Conservation (phyloP, 1,140 invertebrate genomes). For the Pectinophora gossypiella region DNA sequence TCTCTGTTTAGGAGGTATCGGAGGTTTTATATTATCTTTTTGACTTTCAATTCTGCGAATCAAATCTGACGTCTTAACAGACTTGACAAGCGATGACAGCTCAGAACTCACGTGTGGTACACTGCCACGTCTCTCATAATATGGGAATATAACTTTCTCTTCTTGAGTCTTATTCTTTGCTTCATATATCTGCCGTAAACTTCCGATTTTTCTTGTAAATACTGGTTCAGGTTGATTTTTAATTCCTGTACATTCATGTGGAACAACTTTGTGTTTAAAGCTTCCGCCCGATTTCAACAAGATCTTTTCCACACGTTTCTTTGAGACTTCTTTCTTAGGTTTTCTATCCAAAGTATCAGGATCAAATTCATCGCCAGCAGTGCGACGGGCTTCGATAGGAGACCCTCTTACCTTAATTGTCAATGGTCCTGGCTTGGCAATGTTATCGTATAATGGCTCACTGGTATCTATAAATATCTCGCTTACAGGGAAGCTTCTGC, state of each 20-base stretch:
- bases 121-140: conserved; percentile 51
- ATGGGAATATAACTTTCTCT: conserved; percentile 23
- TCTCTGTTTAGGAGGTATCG: conserved; percentile 76
- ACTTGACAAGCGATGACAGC: conserved; percentile 32
- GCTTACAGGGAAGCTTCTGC: conserved; percentile 15
- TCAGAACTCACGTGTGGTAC: conserved; percentile 45
- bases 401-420: conserved; percentile 85
- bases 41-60: conserved; percentile 34
- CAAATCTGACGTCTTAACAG: conserved; percentile 38
- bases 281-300: conserved; percentile 77
- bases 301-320: conserved; percentile 75
- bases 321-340: conserved; percentile 67
- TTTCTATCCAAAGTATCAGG: conserved; percentile 89
- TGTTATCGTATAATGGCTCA: conserved; percentile 69
- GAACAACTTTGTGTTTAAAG: conserved; percentile 73
- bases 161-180: conserved; percentile 74
- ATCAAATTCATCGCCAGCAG: conserved; percentile 81
- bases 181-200: conserved; percentile 86
- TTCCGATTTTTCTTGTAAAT: conserved; percentile 77
- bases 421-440: conserved; percentile 79
- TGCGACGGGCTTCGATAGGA: conserved; percentile 56
- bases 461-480: conserved; percentile 62
- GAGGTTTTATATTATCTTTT: conserved; percentile 49
- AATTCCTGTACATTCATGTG: conserved; percentile 24
- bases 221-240: conserved; percentile 40